Conservation (phyloP, 2,113 vertebrate genomes). For the Alosa alosa region DNA sequence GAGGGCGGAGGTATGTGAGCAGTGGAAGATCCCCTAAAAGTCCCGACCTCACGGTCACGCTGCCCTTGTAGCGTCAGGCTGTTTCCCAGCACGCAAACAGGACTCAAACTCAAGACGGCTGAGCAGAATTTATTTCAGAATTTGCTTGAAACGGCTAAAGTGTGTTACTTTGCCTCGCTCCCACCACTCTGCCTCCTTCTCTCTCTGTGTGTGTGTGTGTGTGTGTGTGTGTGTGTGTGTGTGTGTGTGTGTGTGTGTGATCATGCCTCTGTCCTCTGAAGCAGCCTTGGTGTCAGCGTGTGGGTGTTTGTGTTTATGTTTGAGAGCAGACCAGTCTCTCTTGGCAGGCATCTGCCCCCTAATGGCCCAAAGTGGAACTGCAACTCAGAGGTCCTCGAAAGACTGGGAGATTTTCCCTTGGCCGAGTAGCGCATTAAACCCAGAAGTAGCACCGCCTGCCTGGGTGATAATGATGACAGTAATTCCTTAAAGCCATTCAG, state of each 20-base stretch:
- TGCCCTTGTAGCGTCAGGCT: background rate
- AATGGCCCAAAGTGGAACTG: constrained; percentile 45
- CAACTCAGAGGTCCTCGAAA: background rate
- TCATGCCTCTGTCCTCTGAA: background rate
- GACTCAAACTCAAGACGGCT: background rate
- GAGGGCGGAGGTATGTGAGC: background rate
- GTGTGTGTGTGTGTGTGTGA: constrained; percentile 13
- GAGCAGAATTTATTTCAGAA: background rate
- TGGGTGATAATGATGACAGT: background rate
- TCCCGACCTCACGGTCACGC: background rate
- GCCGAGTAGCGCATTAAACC: background rate
- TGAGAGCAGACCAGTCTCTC: constrained; percentile 12
- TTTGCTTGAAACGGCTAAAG: background rate
- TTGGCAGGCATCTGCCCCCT: constrained; percentile 55
- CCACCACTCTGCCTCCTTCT: background rate
- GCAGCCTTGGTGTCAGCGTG: background rate
- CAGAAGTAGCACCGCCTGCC: background rate
- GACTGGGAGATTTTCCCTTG: background rate
- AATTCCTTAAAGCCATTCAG: background rate
- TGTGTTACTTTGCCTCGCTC: background rate
- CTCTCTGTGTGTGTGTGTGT: background rate
- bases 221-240: background rate
- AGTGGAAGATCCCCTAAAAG: background rate
- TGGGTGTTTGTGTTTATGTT: background rate
- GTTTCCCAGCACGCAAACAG: background rate